Conservation (phyloP, 1,140 invertebrate species). For the Phenacoccus solenopsis region DNA sequence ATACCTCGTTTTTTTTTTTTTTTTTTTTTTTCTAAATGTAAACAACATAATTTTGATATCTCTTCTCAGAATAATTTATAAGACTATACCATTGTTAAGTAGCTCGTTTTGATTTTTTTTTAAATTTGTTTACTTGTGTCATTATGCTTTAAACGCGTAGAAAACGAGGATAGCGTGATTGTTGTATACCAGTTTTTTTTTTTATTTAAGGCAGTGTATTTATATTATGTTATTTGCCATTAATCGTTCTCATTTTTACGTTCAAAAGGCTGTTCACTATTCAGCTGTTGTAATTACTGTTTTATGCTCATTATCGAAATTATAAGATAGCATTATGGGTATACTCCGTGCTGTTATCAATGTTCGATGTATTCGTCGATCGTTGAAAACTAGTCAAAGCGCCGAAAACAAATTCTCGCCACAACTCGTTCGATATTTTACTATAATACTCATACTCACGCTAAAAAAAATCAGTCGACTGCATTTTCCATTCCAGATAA, state of each 20-base stretch:
- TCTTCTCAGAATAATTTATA: slow-evolving; percentile 1
- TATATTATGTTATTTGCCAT: slow-evolving; percentile 6
- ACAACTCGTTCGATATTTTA: too few species aligned
- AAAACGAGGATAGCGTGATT: neutral
- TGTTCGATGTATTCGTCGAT: too few species aligned
- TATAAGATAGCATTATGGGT: too few species aligned
- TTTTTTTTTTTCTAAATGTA: neutral
- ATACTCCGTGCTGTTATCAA: too few species aligned
- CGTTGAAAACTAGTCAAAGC: too few species aligned
- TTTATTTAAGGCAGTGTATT: neutral
- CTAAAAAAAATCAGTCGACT: too few species aligned
- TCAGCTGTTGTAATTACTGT: neutral
- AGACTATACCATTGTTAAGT: slow-evolving; percentile 18
- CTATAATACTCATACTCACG: too few species aligned
- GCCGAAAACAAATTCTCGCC: too few species aligned
- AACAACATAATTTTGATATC: neutral
- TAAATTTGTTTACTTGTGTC: neutral
- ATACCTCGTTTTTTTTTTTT: neutral
- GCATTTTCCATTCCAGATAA: neutral
- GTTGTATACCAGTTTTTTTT: slow-evolving; percentile 8
- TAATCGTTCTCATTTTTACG: neutral
- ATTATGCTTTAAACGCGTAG: slow-evolving; percentile 4
- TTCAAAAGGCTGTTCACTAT: slow-evolving; percentile 5
- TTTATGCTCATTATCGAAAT: slow-evolving; percentile 4
- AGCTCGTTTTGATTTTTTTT: neutral